phyloP scores from a whole-genome alignment of 2,888 invertebrate species.

The Keiferia lycopersicella region DNA sequence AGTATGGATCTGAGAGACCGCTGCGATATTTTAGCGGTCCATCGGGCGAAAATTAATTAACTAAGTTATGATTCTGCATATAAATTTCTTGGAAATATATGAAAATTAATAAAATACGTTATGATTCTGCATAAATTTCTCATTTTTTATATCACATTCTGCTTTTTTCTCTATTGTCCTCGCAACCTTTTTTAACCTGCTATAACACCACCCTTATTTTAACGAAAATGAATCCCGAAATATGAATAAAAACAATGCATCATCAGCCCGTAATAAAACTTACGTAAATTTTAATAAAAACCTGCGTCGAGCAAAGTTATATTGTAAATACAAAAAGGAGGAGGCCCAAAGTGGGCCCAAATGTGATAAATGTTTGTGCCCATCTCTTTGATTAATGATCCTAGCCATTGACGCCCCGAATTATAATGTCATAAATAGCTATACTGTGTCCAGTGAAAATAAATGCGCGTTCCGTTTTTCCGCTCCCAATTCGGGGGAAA shows the following conservation, averaged over 20 bases:
- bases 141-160: too few relatives aligned
- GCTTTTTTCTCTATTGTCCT: too few relatives aligned
- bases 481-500: constrained; percentile 1
- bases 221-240: background rate
- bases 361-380: constrained; percentile 50
- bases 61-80: too few relatives aligned
- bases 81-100: too few relatives aligned
- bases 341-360: constrained; percentile 42
- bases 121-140: too few relatives aligned
- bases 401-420: constrained; percentile 43
- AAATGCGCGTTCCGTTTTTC: constrained; percentile 20
- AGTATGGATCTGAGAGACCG: too few relatives aligned
- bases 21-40: too few relatives aligned
- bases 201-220: background rate
- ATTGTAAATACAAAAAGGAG: constrained; percentile 52
- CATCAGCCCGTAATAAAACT: constrained; percentile 14
- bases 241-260: constrained; percentile 14
- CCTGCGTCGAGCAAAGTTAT: constrained; percentile 33
- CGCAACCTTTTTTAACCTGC: background rate
- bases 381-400: constrained; percentile 49
- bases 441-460: constrained; percentile 22
- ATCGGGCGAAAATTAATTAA: too few relatives aligned
- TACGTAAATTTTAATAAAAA: constrained; percentile 28
- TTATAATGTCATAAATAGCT: constrained; percentile 41
- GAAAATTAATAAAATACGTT: too few relatives aligned